Percentiles rank a stretch among this genome's conserved stretches.
Conservation (phyloP, 2,113 vertebrate species). For the Mormyrus iriodes region DNA sequence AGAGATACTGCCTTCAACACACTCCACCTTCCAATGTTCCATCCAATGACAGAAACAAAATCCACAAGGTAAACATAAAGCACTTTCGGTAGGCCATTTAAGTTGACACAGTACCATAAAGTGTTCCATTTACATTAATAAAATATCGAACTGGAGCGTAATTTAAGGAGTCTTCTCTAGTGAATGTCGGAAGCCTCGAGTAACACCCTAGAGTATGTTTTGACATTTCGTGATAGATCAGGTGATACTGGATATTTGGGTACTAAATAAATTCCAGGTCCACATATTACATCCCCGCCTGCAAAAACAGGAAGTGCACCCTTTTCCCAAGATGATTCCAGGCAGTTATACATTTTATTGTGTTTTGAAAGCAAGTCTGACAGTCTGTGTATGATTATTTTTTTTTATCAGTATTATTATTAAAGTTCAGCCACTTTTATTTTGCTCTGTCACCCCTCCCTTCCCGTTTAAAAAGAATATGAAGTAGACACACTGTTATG, state of each 20-base stretch:
- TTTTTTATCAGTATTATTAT: neutral
- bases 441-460: neutral
- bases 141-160: neutral
- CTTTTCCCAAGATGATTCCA: neutral
- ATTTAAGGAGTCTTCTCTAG: neutral
- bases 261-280: neutral
- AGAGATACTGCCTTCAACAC: neutral
- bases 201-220: neutral
- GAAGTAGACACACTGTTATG: neutral
- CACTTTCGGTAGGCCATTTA: neutral
- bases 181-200: neutral
- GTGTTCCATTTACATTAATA: slow-evolving; percentile 14
- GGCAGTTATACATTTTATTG: neutral
- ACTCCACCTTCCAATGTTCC: neutral
- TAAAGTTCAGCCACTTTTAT: neutral
- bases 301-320: neutral
- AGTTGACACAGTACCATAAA: neutral
- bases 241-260: neutral
- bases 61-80: neutral
- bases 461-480: neutral
- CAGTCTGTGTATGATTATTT: neutral
- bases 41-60: neutral
- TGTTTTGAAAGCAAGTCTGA: neutral
- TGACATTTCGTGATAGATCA: slow-evolving; percentile 2
- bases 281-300: neutral